Conservation (phyloP, 2,888 invertebrate species). For the Drymonia ruficornis region DNA sequence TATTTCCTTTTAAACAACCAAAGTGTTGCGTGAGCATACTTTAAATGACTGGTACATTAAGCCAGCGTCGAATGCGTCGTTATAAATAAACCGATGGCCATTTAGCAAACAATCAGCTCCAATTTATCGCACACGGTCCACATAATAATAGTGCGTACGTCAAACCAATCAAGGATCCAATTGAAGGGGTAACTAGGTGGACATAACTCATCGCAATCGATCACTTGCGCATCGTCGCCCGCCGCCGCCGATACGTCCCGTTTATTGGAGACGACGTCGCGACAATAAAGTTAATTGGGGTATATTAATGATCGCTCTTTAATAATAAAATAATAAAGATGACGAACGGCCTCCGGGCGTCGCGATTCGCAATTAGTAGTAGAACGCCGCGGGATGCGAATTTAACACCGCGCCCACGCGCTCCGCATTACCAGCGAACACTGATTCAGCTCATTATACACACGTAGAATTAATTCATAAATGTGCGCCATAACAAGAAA, state of each 20-base stretch:
- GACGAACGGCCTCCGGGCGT: constrained; percentile 60
- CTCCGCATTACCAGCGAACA: constrained; percentile 5
- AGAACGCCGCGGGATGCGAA: constrained; percentile 39
- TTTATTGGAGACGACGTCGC: constrained; percentile 74
- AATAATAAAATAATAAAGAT: constrained; percentile 78
- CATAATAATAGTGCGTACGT: constrained; percentile 75
- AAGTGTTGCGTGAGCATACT: constrained; percentile 40
- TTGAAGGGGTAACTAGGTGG: constrained; percentile 83
- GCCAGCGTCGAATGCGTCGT: constrained; percentile 20
- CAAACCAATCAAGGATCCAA: constrained; percentile 81
- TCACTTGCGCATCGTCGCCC: constrained; percentile 66
- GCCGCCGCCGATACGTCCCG: constrained; percentile 66
- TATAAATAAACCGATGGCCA: constrained; percentile 47
- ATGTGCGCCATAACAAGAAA: background rate
- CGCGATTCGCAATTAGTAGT: constrained; percentile 64
- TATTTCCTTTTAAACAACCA: constrained; percentile 45
- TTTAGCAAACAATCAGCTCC: constrained; percentile 74
- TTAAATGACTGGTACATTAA: constrained; percentile 23
- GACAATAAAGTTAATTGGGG: constrained; percentile 81
- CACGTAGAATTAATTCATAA: background rate
- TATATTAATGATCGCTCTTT: constrained; percentile 76
- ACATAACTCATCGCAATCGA: constrained; percentile 77
- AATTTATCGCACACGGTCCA: constrained; percentile 69
- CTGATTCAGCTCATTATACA: background rate
- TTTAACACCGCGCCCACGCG: constrained; percentile 1